Evolutionary conservation across 2,888 invertebrate species (phyloP), one percentile per base, ranked within the genome.

Genomic region (Dicyrtoma fusca): DNA sequence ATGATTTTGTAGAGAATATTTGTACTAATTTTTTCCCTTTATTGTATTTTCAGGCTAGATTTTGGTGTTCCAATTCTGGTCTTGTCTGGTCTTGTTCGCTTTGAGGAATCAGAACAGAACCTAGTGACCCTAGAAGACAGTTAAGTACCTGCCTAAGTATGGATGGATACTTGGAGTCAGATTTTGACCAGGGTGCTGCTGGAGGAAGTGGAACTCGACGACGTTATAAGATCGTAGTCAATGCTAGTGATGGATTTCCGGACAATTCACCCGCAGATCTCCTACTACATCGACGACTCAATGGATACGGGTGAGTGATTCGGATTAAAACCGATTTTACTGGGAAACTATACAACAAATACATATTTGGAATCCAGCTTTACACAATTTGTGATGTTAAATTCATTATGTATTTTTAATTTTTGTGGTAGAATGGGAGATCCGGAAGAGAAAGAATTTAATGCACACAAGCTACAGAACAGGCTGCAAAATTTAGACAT

Each of bases 401-500:
- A 34, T 2, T 57, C 55, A 57, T 17, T 61, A 17, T n/a, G n/a
- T n/a, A n/a, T 26, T 17, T 64, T 17, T 21, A 8, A 51, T 47
- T 68, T 64, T 17, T 61, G 23, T 71, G 21, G 23, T 63, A 70
- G 70, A 4, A 6, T 53, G 17, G 63, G 51, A 4, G 62, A 70
- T 61, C 49, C 42, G 17, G 26, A 51, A n/a, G 70, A 71, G 5
- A 69, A 47, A 8, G 68, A 68, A 68, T 23, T 69, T 45, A 45
- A 61, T 44, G 51, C 64, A 53, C 21, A 51, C 11, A 49, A 45
- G 25, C 53, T 71, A 47, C 49, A 53, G 42, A 64, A 34, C 26
- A 64, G 53, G 21, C 45, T 71, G 11, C 72, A 74, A 57, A 77
- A 78, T 51, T 62, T 79, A 47, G 79, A 74, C 11, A 77, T 78